A percentile compares a stretch with the other conserved stretches of the same genome.
Conservation (phyloP, 2,797 vertebrate genomes). For the Trachurus trachurus region DNA sequence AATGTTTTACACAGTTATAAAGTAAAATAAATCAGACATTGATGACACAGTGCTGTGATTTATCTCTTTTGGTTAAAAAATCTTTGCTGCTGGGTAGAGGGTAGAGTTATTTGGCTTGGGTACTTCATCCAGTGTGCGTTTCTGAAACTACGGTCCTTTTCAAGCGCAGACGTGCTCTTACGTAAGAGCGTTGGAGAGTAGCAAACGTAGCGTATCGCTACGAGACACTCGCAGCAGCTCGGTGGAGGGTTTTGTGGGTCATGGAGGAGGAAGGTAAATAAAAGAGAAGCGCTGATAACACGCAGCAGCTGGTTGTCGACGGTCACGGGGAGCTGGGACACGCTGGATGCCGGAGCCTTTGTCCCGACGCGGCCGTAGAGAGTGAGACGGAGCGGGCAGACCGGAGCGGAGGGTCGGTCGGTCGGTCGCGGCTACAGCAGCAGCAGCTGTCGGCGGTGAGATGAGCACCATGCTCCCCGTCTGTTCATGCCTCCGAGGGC, state of each 20-base stretch:
- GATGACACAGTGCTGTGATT: too few relatives aligned
- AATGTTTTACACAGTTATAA: too few relatives aligned
- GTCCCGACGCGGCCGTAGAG: not conserved
- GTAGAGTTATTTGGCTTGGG: too few relatives aligned
- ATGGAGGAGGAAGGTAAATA: constrained; percentile 83
- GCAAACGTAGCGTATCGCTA: constrained; percentile 1
- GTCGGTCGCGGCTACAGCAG: constrained; percentile 53
- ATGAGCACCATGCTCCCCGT: constrained; percentile 68
- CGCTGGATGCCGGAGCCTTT: constrained; percentile 12
- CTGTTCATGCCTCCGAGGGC: constrained; percentile 35
- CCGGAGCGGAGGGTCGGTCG: constrained; percentile 58
- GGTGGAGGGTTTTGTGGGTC: constrained; percentile 74
- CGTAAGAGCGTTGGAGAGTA: constrained; percentile 68
- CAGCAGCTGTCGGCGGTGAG: constrained; percentile 78
- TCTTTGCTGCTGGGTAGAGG: too few relatives aligned
- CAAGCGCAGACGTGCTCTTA: not conserved
- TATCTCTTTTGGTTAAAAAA: too few relatives aligned
- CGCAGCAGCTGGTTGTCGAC: constrained; percentile 25
- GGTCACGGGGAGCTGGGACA: constrained; percentile 16
- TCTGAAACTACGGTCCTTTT: not conserved
- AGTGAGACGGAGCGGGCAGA: constrained; percentile 31
- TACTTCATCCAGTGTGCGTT: not conserved
- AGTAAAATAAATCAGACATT: too few relatives aligned
- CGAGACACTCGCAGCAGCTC: constrained; percentile 26
- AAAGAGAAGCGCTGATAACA: constrained; percentile 41